Conservation (phyloP, 1,140 invertebrate genomes). For the Thaumetopoea pityocampa region DNA sequence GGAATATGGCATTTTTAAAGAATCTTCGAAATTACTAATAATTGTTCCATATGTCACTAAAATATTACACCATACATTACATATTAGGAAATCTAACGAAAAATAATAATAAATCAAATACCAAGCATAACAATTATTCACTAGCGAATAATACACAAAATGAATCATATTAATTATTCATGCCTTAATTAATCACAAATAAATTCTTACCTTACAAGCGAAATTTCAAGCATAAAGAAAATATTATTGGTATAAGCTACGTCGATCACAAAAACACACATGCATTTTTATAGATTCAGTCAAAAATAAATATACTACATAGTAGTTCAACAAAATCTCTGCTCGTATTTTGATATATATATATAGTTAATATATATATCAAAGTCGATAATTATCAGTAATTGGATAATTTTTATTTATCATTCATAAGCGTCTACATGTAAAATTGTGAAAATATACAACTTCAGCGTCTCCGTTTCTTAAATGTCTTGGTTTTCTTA, state of each 20-base stretch:
- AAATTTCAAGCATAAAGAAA: slow-evolving; percentile 36
- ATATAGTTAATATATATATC: slow-evolving; percentile 21
- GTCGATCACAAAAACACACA: slow-evolving; percentile 50
- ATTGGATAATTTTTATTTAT: too few species aligned
- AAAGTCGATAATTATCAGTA: too few species aligned
- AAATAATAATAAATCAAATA: slow-evolving; percentile 6
- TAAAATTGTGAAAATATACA: too few species aligned
- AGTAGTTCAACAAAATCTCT: slow-evolving; percentile 59
- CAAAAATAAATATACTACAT: slow-evolving; percentile 21
- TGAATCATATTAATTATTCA: slow-evolving; percentile 11
- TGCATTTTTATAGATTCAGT: slow-evolving; percentile 30
- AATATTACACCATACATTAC: too few species aligned
- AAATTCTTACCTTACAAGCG: slow-evolving; percentile 36
- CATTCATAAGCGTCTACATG: too few species aligned
- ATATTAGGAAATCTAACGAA: too few species aligned
- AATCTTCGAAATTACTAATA: background rate
- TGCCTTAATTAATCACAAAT: slow-evolving; percentile 19
- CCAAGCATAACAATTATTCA: slow-evolving; percentile 1
- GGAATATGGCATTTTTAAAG: too few species aligned
- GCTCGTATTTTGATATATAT: slow-evolving; percentile 38
- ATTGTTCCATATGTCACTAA: background rate
- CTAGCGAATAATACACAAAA: slow-evolving; percentile 7
- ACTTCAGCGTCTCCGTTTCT: slow-evolving; percentile 17
- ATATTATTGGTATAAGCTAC: too few species aligned
- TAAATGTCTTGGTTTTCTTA: slow-evolving; percentile 18